phyloP scores from a whole-genome alignment of 1,140 invertebrate genomes.

The Tetramorium simillimum region DNA sequence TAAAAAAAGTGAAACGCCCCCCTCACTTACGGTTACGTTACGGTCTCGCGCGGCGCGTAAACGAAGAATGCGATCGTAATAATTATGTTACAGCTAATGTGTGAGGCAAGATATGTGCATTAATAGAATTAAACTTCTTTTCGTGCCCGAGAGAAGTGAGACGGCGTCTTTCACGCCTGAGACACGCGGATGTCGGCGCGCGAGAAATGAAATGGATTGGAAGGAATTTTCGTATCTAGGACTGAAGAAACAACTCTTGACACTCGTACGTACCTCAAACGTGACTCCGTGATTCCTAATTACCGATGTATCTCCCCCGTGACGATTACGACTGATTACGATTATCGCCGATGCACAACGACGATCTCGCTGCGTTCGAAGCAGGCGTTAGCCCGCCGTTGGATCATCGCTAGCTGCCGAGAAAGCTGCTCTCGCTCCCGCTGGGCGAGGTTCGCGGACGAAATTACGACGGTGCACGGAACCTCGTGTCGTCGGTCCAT shows the following conservation, averaged over 20 bases:
- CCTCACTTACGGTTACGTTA: neutral
- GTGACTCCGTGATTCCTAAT: neutral
- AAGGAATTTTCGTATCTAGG: neutral
- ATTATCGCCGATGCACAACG: neutral
- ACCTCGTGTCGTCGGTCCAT: neutral
- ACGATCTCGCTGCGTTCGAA: neutral
- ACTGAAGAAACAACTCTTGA: constrained; percentile 1
- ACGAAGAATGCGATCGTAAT: constrained; percentile 8
- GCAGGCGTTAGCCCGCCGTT: neutral
- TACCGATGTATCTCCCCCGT: neutral
- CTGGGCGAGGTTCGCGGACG: constrained; percentile 4
- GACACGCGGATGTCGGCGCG: neutral
- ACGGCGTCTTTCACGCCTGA: neutral
- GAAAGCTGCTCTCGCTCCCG: neutral
- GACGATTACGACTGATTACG: neutral
- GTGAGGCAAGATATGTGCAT: constrained; percentile 34
- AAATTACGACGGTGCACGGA: constrained; percentile 18
- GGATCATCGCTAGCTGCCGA: neutral
- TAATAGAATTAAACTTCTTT: constrained; percentile 1
- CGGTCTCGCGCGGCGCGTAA: neutral
- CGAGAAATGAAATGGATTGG: neutral
- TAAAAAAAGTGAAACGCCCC: neutral
- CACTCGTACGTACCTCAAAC: neutral
- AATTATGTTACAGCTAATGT: neutral
- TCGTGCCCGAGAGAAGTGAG: neutral